phyloP scores from a whole-genome alignment of 2,797 vertebrate species.

The Darevskia mixta region DNA sequence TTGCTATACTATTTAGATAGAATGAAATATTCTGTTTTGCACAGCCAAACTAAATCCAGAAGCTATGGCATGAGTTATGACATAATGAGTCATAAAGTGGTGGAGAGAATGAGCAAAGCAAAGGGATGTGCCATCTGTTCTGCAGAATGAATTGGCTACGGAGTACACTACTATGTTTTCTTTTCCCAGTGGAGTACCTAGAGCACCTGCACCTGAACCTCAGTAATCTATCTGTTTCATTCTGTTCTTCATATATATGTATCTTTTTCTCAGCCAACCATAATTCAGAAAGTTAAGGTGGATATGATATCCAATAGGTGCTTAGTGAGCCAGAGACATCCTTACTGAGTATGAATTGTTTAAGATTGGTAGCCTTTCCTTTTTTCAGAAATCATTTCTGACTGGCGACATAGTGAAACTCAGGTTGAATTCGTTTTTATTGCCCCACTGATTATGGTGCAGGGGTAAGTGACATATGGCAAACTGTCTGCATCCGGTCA shows the following conservation, averaged over 20 bases:
- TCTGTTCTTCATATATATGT: neutral
- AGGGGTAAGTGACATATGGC: neutral
- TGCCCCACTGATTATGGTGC: neutral
- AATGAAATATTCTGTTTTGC: conserved; percentile 17
- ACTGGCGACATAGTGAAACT: neutral
- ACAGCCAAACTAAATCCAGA: conserved; percentile 30
- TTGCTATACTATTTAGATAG: conserved; percentile 1
- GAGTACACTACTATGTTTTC: accelerated
- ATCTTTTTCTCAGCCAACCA: conserved; percentile 2
- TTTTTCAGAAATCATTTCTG: conserved; percentile 1
- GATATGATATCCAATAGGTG: neutral
- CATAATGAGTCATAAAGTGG: conserved; percentile 53
- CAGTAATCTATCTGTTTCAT: conserved; percentile 11
- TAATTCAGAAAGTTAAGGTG: conserved; percentile 3
- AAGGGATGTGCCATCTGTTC: conserved; percentile 61
- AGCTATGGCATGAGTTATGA: conserved; percentile 27
- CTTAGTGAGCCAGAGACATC: neutral
- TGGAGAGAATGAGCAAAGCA: conserved; percentile 52
- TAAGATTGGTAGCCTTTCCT: neutral
- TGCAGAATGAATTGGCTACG: conserved; percentile 13
- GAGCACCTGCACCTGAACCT: neutral
- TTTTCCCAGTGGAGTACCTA: conserved; percentile 39
- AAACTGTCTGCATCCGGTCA: neutral
- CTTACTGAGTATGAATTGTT: neutral
- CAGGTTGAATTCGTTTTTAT: neutral